Evolutionary conservation across 2,113 vertebrate genomes (phyloP), one percentile per base, ranked within the genome.

Genomic region (Ameiurus melas): DNA sequence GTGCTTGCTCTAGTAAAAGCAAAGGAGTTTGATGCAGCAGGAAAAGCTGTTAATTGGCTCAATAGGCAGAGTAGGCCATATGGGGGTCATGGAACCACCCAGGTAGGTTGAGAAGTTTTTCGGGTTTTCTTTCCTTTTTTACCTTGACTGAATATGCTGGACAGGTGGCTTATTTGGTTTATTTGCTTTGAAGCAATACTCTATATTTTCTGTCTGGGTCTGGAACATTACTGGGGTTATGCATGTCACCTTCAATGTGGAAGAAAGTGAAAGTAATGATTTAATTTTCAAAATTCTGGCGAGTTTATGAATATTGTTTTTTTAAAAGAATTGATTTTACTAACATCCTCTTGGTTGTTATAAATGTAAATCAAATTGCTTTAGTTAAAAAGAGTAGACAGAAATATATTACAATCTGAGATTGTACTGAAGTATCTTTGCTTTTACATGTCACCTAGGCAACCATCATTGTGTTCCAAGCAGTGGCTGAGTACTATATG

Each of bases 401-500:
- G 39, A 30, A n/a, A 68, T 12, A 14, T 68, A 10, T 30, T 13
- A 30, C 13, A 13, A 3, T 73, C 2, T 39, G 17, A 73, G 33
- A 3, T 73, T 73, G 70, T 3, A 78, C 10, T 68, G 2, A 75
- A 30, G 30, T 9, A 1, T 64, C 57, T 82, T n/a, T n/a, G n/a
- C 16, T 0, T 77, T 71, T 83, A 60, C 60, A 13, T 77, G 6
- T 57, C 16, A 5, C 19, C 36, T 84, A 99, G 97, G 95, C 97
- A 22, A 99, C 97, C 71, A 96, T 98, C 58, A 90, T 97, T 89
- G 97, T 97, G 36, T 98, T 97, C 94, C 97, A 99, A 93, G 97
- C 97, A 0, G 77, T 99, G 89, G 94, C 97, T 33, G 94, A 96
- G 68, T 98, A 97, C 90, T 96, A 96, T 91, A 36, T 70, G 0